phyloP scores from a whole-genome alignment of 2,113 vertebrate species.

The Corynorhinus townsendii region DNA sequence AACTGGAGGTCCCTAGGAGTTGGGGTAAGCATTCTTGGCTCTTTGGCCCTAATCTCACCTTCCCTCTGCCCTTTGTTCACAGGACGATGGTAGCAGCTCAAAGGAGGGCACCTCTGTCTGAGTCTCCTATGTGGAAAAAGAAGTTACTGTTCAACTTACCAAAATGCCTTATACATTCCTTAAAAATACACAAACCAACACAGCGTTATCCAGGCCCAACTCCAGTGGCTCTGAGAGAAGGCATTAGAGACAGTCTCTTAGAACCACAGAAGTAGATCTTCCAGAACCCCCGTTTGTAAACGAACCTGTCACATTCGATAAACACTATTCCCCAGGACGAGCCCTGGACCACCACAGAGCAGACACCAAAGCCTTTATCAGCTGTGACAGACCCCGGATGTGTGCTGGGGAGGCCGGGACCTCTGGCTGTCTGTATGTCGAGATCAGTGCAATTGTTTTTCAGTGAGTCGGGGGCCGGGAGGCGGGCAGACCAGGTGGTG shows the following conservation, averaged over 20 bases:
- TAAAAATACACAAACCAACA: constrained; percentile 62
- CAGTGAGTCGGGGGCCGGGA: constrained; percentile 39
- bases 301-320: constrained; percentile 69
- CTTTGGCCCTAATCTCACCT: background rate
- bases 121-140: constrained; percentile 54
- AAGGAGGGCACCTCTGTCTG: constrained; percentile 87
- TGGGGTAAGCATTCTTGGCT: background rate
- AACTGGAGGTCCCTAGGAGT: background rate
- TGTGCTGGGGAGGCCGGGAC: constrained; percentile 71
- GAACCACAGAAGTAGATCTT: constrained; percentile 65
- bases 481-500: background rate
- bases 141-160: constrained; percentile 79
- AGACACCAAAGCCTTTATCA: constrained; percentile 32
- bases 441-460: constrained; percentile 78
- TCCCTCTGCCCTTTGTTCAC: constrained; percentile 29
- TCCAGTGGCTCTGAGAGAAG: constrained; percentile 78
- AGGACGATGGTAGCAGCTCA: constrained; percentile 76
- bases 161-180: constrained; percentile 89
- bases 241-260: constrained; percentile 72
- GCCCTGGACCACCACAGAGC: background rate
- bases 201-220: constrained; percentile 69
- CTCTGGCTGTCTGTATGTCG: constrained; percentile 60
- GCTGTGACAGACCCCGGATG: constrained; percentile 43
- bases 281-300: constrained; percentile 63
- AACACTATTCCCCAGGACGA: constrained; percentile 57